Base-by-base conservation (phyloP, 2,888 invertebrate species). In the Cheilosia variabilis region DNA sequence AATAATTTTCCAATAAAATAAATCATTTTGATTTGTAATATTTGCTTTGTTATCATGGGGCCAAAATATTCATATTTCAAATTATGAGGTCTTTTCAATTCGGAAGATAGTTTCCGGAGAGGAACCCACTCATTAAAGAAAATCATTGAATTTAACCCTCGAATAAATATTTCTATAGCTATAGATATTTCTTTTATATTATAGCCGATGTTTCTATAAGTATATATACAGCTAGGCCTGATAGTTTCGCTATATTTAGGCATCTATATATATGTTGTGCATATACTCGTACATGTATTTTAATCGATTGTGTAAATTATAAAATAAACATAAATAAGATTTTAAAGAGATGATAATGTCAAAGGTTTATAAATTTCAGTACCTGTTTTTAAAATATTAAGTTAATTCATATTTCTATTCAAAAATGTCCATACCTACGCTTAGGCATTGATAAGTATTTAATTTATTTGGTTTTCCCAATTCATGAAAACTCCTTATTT, bases 1-100 rank as follows among this genome's bases (percentile, higher is more conserved):
- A 86, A 86, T 81, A 81, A 86, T 53, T 80, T 81, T 78, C 84
- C 86, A 86, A 86, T 86, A 81, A 86, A 86, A 72, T 86, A 86
- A 65, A 81, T 86, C 76, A 72, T 76, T 62, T 81, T 55, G 80
- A 72, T 86, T 76, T 76, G 69, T 58, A 75, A 55, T 80, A 80
- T 71, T 75, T 84, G 45, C 55, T 72, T 80, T 69, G 69, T 58
- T 65, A 65, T 60, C 43, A 55, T 75, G 65, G 69, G 79, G 79
- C n/a, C 63, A 37, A 17, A 58, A 15, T 9, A 66, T 76, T 66
- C 69, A 55, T 31, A 77, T 76, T 66, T 31, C 65, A 81, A 86
- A 72, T 81, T 66, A 62, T 57, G 17, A 72, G 81, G 76, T 68
- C 80, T 81, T 80, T 34, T 57, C 71, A 66, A 86, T 76, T 71